Base-by-base conservation (phyloP, 2,797 vertebrate genomes). In the Cichlasoma orientale region DNA sequence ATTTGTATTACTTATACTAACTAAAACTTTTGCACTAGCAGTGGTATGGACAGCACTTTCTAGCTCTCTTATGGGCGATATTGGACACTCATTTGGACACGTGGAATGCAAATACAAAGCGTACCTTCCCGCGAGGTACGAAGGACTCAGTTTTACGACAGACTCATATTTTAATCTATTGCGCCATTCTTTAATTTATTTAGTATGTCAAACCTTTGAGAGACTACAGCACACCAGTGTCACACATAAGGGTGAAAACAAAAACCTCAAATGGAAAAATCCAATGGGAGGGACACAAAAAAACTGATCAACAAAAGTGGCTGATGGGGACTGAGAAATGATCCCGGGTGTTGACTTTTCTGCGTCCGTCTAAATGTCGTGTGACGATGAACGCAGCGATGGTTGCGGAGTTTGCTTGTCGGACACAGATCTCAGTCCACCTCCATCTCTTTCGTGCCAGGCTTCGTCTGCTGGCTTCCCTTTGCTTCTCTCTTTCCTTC, bases 361-460 rank as follows among this genome's bases (percentile, higher is more conserved):
- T 92, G 91, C 18, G 1, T 1, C 82, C 47, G 71, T 83, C 84
- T 91, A 88, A 59, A 89, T 86, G 70, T 63, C 79, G 55, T 38
- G 68, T 80, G 69, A 80, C 82, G 56, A 72, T 75, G 56, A 87
- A 77, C 2, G 56, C 11, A 5, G 66, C 21, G 79, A 85, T 86
- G 83, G 77, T 73, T 86, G 79, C 38, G n/a, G 59, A 81, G 82
- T 79, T 73, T 74, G 53, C 61, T 41, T 74, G 19, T 77, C 58
- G 19, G 68, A 78, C 86, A 88, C 77, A 25, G 85, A 82, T 92
- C 90, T 96, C 95, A 98, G 95, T 98, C 96, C 95, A 98, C 95
- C 89, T 98, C 97, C 97, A 98, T 98, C 90, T 98, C 96, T 89
- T 96, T 97, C 0, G 95, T 88, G 54, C 88, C 91, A 61, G 95